Evolutionary conservation across 2,888 invertebrate species (phyloP).

Genomic region (Cosmorhoe ocellata): DNA sequence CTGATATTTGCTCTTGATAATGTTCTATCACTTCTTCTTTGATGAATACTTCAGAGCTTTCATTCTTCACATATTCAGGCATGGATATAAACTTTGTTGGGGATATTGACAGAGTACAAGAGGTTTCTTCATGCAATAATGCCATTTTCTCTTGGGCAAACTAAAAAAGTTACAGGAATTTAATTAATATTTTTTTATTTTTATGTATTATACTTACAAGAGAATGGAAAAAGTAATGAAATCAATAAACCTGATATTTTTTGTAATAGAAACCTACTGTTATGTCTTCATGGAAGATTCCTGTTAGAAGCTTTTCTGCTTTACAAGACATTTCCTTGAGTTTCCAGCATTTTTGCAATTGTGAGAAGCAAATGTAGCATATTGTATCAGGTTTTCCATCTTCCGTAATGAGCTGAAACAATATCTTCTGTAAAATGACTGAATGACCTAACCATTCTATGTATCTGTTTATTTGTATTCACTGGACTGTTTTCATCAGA

Average conservation of each 20-base stretch:
- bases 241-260: too few species aligned
- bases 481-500: too few species aligned
- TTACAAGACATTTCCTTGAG: slow-evolving; percentile 12
- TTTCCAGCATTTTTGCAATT: slow-evolving; percentile 12
- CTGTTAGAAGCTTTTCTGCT: slow-evolving; percentile 4
- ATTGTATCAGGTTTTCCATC: slow-evolving; percentile 15
- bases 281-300: background rate
- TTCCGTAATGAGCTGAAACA: slow-evolving; percentile 18
- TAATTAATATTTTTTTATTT: too few species aligned
- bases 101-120: background rate
- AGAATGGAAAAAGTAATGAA: too few species aligned
- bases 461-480: background rate
- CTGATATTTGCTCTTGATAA: background rate
- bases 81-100: slow-evolving; percentile 7
- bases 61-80: slow-evolving; percentile 12
- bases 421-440: too few species aligned
- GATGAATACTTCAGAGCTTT: slow-evolving; percentile 6
- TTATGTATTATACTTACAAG: too few species aligned
- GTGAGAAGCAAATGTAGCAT: slow-evolving; percentile 19
- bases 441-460: too few species aligned
- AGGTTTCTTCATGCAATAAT: background rate
- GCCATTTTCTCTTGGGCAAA: background rate
- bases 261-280: slow-evolving; percentile 1
- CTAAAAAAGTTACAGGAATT: slow-evolving; percentile 1
- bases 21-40: slow-evolving; percentile 10